phyloP scores from a whole-genome alignment of 1,140 invertebrate species.

The Hesperophylax magnus region DNA sequence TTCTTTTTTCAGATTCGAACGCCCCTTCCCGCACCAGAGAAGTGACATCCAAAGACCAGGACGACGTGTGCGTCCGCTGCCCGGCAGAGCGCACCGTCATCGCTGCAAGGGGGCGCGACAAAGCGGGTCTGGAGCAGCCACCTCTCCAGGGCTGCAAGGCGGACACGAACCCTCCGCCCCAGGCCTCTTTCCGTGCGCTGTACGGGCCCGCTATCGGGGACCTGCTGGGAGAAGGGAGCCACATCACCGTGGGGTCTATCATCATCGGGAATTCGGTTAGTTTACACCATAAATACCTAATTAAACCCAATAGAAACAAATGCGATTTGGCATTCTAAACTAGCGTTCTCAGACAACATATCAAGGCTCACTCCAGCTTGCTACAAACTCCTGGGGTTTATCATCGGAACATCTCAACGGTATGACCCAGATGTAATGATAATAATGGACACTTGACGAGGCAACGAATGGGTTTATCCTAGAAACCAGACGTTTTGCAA shows the following conservation, averaged over 20 bases:
- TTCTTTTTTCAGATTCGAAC: not conserved
- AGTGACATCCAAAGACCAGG: not conserved
- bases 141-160: conserved; percentile 31
- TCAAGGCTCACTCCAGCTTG: too few relatives aligned
- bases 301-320: too few relatives aligned
- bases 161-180: not conserved
- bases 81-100: conserved; percentile 50
- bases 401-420: too few relatives aligned
- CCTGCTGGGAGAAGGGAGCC: conserved; percentile 47
- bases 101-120: conserved; percentile 42
- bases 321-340: too few relatives aligned
- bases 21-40: not conserved
- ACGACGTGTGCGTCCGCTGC: conserved; percentile 38
- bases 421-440: too few relatives aligned
- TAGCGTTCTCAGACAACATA: too few relatives aligned
- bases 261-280: conserved; percentile 43
- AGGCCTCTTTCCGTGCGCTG: conserved; percentile 18
- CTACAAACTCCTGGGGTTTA: too few relatives aligned
- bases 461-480: too few relatives aligned
- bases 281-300: too few relatives aligned
- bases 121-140: conserved; percentile 34
- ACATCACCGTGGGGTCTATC: conserved; percentile 46
- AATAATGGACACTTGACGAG: too few relatives aligned
- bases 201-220: conserved; percentile 50
- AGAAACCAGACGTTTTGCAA: too few relatives aligned